Conservation (phyloP, 2,113 vertebrate species). For the Pangasianodon hypophthalmus region DNA sequence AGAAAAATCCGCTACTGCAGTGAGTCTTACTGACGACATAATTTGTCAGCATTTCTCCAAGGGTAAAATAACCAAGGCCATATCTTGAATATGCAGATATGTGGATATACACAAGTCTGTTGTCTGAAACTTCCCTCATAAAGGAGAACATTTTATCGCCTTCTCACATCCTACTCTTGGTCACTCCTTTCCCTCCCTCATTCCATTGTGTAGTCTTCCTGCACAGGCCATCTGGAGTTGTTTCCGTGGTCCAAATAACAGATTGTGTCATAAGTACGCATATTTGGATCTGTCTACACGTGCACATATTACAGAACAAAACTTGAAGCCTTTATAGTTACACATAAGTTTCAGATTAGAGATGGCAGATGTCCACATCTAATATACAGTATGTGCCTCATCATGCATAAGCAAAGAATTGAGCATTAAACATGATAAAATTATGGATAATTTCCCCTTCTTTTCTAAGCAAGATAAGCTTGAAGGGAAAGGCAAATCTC, state of each 20-base stretch:
- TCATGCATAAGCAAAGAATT: background rate
- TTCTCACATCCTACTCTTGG: background rate
- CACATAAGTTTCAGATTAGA: background rate
- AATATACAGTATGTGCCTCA: background rate
- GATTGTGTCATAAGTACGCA: constrained; percentile 53
- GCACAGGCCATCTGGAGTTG: constrained; percentile 61
- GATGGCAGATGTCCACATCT: background rate
- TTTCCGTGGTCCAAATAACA: constrained; percentile 53
- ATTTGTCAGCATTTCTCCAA: constrained; percentile 22
- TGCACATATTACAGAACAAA: background rate
- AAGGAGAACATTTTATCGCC: constrained; percentile 52
- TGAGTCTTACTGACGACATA: background rate
- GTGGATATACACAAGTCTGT: constrained; percentile 2
- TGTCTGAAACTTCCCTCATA: constrained; percentile 2
- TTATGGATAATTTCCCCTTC: background rate
- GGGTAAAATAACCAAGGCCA: constrained; percentile 3
- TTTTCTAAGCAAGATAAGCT: background rate
- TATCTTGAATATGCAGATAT: constrained; percentile 43
- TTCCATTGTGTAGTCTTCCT: constrained; percentile 60
- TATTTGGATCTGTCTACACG: background rate
- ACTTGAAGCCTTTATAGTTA: background rate
- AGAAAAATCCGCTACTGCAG: background rate
- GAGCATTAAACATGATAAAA: background rate
- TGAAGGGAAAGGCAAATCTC: background rate
- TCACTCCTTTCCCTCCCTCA: constrained; percentile 27